Evolutionary conservation across 2,888 invertebrate genomes (phyloP), one percentile per base, ranked within the genome.

Genomic region (Ophioninae sp.): DNA sequence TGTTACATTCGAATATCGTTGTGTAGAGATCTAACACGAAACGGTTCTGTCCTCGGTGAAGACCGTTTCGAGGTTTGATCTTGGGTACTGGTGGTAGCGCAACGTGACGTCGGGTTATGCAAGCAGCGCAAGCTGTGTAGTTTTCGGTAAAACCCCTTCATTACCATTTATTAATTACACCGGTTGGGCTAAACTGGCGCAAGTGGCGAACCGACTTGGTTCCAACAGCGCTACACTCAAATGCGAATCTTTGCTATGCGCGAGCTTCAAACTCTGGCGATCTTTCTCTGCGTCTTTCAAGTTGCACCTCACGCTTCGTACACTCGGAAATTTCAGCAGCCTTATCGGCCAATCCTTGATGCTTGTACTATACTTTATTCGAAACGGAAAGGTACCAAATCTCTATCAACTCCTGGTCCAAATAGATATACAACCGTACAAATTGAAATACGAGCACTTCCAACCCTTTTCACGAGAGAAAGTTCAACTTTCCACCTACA

Each of bases 111-210:
- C 23, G 62, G 84, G 84, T 84, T 85, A 82, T 84, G 82, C 79
- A 85, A 84, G 82, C 85, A 82, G 85, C 85, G 81, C 85, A 74
- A 76, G 70, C 73, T 78, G 7, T 74, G 69, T 79, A 79, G 81
- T 79, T 83, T 73, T 74, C 74, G 50, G 79, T 73, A 70, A 83
- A 85, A 75, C 75, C 82, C 80, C n/a, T 82, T 83, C 80, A 86
- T 85, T 83, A 79, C 86, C 79, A 85, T 86, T 81, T 85, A 86
- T 86, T 83, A 81, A 86, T 85, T 81, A 85, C 81, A 85, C 76
- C 79, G 79, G 69, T 73, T 80, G 81, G 50, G 80, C 77, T 83
- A 65, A 73, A 62, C 69, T 67, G 64, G 74, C 20, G 64, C 73
- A 73, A 68, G 73, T 56, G 39, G 80, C 74, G 23, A 70, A 65